Evolutionary conservation across 2,888 invertebrate genomes (phyloP).

Genomic region (Carabus problematicus): DNA sequence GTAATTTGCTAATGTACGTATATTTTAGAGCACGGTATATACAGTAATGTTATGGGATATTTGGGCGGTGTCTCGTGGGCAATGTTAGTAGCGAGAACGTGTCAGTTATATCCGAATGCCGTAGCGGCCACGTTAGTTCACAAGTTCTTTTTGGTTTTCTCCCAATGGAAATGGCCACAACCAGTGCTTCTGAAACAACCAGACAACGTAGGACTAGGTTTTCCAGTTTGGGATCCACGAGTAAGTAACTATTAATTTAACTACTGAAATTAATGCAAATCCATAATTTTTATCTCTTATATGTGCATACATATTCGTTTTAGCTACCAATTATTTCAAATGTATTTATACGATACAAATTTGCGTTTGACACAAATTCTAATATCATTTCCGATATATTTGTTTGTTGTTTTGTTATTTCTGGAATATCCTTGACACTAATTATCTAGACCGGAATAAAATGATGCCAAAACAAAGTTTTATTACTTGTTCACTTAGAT

Average conservation of each 20-base stretch:
- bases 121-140: constrained; percentile 92
- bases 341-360: too few species aligned
- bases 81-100: constrained; percentile 97
- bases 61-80: constrained; percentile 99
- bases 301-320: not conserved
- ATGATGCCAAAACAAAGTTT: too few species aligned
- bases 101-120: constrained; percentile 98
- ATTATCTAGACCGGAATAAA: too few species aligned
- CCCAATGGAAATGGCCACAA: constrained; percentile 99
- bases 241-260: constrained; percentile 59
- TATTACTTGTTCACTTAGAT: too few species aligned
- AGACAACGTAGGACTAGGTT: constrained; percentile 84
- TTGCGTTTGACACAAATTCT: too few species aligned
- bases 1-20: too few species aligned
- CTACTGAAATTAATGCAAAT: not conserved
- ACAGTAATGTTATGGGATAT: constrained; percentile 97
- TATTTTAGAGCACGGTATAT: constrained; percentile 87
- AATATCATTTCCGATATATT: too few species aligned
- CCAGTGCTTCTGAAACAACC: constrained; percentile 95
- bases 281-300: not conserved
- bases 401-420: too few species aligned
- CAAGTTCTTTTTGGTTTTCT: constrained; percentile 98
- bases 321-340: too few species aligned
- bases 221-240: constrained; percentile 97
- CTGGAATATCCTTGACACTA: too few species aligned